These are phyloP conservation scores for Neomorphus geoffroyi DNA, from an alignment of 2,797 vertebrate species.

Conservation along the genomic window DNA sequence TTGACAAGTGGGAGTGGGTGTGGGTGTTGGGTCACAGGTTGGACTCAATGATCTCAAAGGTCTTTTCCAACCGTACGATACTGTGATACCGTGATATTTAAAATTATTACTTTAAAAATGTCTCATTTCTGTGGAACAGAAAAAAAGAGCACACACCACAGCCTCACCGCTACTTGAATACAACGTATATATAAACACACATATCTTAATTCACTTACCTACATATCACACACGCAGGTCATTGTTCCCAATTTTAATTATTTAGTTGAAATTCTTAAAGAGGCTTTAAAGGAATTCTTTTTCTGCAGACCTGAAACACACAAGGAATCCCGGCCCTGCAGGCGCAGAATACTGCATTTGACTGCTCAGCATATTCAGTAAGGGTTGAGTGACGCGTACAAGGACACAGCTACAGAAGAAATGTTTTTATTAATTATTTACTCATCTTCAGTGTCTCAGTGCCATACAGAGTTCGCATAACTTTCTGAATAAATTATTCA, in stretches of 20 bases:
- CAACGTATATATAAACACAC: background rate
- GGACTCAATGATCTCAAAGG: no score
- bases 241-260: background rate
- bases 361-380: background rate
- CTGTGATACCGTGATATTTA: no score
- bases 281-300: background rate
- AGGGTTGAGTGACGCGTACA: constrained; percentile 11
- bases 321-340: background rate
- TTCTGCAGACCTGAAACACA: background rate
- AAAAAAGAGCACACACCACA: background rate
- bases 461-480: constrained; percentile 3
- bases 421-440: constrained; percentile 48
- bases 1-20: no score
- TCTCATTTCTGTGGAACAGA: background rate
- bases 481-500: constrained; percentile 58
- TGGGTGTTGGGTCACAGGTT: no score
- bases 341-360: background rate
- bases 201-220: background rate
- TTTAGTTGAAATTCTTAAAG: constrained; percentile 4
- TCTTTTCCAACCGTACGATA: no score
- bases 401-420: background rate
- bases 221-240: background rate
- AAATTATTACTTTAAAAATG: background rate
- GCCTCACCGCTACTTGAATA: background rate
- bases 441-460: background rate